Base-by-base conservation (phyloP, 2,888 invertebrate species). In the Andrena chrysosceles region DNA sequence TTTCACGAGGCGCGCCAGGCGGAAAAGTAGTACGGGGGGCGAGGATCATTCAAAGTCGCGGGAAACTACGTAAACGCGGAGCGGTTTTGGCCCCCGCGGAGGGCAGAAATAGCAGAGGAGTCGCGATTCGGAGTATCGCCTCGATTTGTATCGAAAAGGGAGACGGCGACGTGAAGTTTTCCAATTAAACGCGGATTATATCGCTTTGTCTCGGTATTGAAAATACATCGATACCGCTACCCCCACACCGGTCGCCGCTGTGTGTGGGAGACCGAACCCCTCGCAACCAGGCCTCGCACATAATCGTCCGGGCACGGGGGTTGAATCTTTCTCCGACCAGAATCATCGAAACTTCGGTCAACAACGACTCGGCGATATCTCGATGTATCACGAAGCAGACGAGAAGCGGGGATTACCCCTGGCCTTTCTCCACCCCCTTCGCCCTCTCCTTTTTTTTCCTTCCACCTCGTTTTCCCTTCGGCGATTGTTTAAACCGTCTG, bases 151-250 rank as follows among this genome's bases (percentile, higher is more conserved):
- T 88, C 90, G 86, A 87, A 90, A 90, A 83, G 83, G 83, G 79
- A 83, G 73, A 77, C 81, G 82, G 77, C 77, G 85, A 88, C 88
- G 90, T 81, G 90, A 93, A 93, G 93, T 93, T 93, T 93, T 93
- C 93, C 93, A 93, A 93, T 93, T 93, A 93, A 93, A 93, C 90
- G 90, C 91, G 93, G 93, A 93, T 93, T 93, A 93, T 92, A 90
- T 92, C 92, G 92, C 93, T 93, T 93, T 93, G 92, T 92, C 91
- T 91, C 90, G 87, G 89, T 91, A 91, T 91, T 91, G 91, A 91
- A 91, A 90, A 91, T 89, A 91, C 87, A 90, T 90, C 91, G 90
- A 91, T 91, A 87, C 85, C 84, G 63, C 72, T 72, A 64, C 13
- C n/a, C 56, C 20, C 10, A 48, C 70, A 20, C 77, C 35, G 48